Evolutionary conservation across 2,888 invertebrate genomes (phyloP).

Genomic region (Cataglyphis livida): DNA sequence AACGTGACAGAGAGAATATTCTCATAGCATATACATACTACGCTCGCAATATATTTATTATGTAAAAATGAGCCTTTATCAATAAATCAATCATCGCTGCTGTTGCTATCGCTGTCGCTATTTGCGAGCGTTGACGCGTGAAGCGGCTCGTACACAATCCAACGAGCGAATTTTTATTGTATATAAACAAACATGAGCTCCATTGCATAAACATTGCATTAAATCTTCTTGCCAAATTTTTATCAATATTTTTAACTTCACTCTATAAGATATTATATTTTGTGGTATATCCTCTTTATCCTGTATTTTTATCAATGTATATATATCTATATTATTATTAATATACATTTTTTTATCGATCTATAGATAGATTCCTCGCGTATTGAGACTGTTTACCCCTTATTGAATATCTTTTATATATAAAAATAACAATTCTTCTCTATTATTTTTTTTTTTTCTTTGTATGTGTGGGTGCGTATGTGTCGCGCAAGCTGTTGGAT

Average conservation of each 20-base stretch:
- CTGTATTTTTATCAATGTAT: background rate
- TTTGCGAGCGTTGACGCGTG: slow-evolving; percentile 56
- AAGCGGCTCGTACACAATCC: slow-evolving; percentile 35
- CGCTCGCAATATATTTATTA: background rate
- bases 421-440: background rate
- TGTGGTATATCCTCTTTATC: background rate
- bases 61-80: slow-evolving; percentile 15
- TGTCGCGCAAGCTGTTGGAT: slow-evolving; percentile 20
- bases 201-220: background rate
- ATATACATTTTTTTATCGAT: slow-evolving; percentile 5
- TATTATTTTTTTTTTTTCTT: background rate
- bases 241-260: background rate
- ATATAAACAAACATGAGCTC: background rate
- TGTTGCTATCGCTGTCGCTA: slow-evolving; percentile 68
- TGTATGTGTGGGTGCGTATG: background rate
- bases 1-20: slow-evolving; percentile 6
- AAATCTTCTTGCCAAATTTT: background rate
- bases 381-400: background rate
- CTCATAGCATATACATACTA: background rate
- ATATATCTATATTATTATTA: background rate
- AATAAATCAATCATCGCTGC: slow-evolving; percentile 58
- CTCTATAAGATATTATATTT: background rate
- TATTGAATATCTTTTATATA: background rate
- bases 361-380: background rate
- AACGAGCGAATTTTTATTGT: slow-evolving; percentile 10